Evolutionary conservation across 37 sponge, comb jelly and placozoan genomes (phyloP), one percentile per base, ranked within the genome.

Genomic region (Bolinopsis microptera): DNA sequence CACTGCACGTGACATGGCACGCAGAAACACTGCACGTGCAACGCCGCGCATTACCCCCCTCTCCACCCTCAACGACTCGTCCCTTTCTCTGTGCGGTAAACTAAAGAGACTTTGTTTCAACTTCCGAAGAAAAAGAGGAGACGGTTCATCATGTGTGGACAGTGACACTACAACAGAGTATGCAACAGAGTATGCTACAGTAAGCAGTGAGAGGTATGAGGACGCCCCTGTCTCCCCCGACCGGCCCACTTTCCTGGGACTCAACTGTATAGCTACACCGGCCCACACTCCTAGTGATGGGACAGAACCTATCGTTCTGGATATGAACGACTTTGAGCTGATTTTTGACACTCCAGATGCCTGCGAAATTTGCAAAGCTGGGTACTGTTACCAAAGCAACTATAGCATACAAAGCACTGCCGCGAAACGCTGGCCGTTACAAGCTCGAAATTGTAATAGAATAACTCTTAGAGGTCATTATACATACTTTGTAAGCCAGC

Each of bases 291-390:
- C 75, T 72, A 28, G 31, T 21, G 13, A 2, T 3, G 5, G 31
- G 5, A 8, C 26, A n/a, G 75, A 72, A 72, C 26, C 75, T n/a
- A 72, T 72, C 18, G 75, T 72, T n/a, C 13, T 72, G 13, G 75
- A 72, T n/a, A 72, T 72, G 75, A 72, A 72, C 31, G 75, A 72
- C 31, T 72, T 72, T 72, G 75, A 72, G 75, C 18, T 72, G 75
- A 21, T 72, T n/a, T 72, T 72, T 21, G 75, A 72, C 31, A 48
- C 61, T 48, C 75, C 75, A n/a, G 68, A 13, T 67, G 75, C 18
- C 18, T 72, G 75, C 18, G 75, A 72, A 28, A 72, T 72, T 8
- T 72, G 75, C 31, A 72, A 28, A 72, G 3, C 3, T 24, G 75
- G 75, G 75, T 72, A 28, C 26, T n/a, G 68, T 22, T 21, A 13